A percentile compares a stretch with the other conserved stretches of the same genome.
Conservation (phyloP, 2,888 invertebrate species). For the Galeopsomyia nigrocyanea region DNA sequence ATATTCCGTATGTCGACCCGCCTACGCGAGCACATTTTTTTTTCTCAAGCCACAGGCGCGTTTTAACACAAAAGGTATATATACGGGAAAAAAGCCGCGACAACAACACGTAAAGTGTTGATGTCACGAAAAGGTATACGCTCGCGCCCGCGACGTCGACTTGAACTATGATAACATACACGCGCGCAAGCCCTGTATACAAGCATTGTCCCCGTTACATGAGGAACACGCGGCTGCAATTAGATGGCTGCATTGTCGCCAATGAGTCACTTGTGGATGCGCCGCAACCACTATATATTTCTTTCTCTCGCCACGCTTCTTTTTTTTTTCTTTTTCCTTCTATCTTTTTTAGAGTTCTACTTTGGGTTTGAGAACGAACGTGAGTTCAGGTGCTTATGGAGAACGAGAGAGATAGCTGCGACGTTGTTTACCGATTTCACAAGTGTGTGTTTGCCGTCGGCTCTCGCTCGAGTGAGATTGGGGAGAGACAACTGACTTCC, state of each 20-base stretch:
- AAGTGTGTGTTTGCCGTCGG: slow-evolving; percentile 9
- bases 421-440: slow-evolving; percentile 36
- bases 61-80: not conserved
- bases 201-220: slow-evolving; percentile 36
- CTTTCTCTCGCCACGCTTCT: slow-evolving; percentile 5
- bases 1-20: slow-evolving; percentile 12
- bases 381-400: not conserved
- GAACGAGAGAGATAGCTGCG: not conserved
- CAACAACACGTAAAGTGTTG: not conserved
- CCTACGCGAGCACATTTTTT: not conserved
- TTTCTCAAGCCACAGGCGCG: not conserved
- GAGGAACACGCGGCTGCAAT: slow-evolving; percentile 33
- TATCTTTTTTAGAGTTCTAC: not conserved
- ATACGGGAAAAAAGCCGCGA: slow-evolving; percentile 3
- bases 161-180: slow-evolving; percentile 24
- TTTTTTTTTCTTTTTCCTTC: not conserved
- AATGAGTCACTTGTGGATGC: slow-evolving; percentile 40
- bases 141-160: not conserved
- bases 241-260: slow-evolving; percentile 33
- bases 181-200: slow-evolving; percentile 1
- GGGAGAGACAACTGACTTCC: not conserved
- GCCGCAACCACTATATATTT: not conserved
- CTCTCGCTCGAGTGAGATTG: slow-evolving; percentile 4
- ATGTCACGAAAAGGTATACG: slow-evolving; percentile 5
- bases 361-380: not conserved